A percentile compares a stretch with the other conserved stretches of the same genome.
Conservation (phyloP, 92 coral and sea anemone species). For the Porites evermanni region DNA sequence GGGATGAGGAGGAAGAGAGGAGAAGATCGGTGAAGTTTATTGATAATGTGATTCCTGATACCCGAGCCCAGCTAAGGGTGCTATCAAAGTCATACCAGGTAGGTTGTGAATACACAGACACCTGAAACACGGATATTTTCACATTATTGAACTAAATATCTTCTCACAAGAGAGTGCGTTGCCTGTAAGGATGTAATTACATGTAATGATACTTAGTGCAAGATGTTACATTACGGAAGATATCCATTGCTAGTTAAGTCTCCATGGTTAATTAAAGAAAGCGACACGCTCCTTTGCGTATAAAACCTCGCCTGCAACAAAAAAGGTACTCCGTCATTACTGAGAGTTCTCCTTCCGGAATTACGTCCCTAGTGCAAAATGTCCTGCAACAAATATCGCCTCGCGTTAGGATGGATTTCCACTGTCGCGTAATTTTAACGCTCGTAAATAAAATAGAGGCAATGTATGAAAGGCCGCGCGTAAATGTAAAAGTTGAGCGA, state of each 20-base stretch:
- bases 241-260: neutral
- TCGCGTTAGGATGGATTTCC: too few species aligned
- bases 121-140: neutral
- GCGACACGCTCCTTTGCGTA: too few species aligned
- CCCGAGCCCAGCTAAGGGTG: slow-evolving; percentile 92
- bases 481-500: too few species aligned
- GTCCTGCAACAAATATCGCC: too few species aligned
- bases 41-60: slow-evolving; percentile 83
- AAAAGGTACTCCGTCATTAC: too few species aligned
- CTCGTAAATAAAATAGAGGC: too few species aligned
- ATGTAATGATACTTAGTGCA: neutral
- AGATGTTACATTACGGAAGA: neutral
- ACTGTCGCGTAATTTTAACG: too few species aligned
- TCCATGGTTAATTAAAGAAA: too few species aligned
- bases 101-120: neutral
- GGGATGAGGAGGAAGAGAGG: slow-evolving; percentile 91
- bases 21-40: slow-evolving; percentile 89
- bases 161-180: neutral
- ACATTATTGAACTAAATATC: neutral
- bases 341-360: too few species aligned
- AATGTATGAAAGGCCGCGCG: too few species aligned
- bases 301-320: too few species aligned
- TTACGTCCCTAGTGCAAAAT: too few species aligned
- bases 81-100: slow-evolving; percentile 97
- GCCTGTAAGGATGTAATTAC: neutral